These are phyloP conservation scores for Phaenicophaeus curvirostris DNA, from an alignment of 2,797 vertebrate genomes.

Conservation along the genomic window DNA sequence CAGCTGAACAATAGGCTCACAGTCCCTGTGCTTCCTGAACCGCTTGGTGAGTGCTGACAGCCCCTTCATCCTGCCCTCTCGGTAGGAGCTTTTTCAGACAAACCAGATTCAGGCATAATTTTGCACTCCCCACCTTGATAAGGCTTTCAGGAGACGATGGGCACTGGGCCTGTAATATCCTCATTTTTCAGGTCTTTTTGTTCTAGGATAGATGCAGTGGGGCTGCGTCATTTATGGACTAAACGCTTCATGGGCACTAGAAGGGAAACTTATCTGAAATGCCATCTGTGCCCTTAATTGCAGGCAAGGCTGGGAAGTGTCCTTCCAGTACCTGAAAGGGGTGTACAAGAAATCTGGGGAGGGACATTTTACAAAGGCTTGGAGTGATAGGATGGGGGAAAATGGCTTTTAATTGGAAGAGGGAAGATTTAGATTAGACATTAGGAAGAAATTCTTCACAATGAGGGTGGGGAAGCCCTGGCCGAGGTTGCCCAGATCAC, in stretches of 20 bases:
- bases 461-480: too few species aligned
- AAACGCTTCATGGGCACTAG: background rate
- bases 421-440: too few species aligned
- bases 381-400: too few species aligned
- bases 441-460: too few species aligned
- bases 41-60: slow-evolving; percentile 1
- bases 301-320: background rate
- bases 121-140: background rate
- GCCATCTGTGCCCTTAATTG: background rate
- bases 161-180: background rate
- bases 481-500: too few species aligned
- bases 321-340: too few species aligned
- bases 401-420: too few species aligned
- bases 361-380: too few species aligned
- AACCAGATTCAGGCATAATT: background rate
- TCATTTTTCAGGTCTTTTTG: background rate
- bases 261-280: background rate
- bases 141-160: background rate
- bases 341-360: too few species aligned
- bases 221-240: background rate
- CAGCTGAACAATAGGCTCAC: slow-evolving; percentile 3
- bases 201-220: background rate
- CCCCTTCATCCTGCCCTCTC: background rate
- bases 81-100: background rate
- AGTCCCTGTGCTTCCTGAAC: background rate